phyloP scores from a whole-genome alignment of 2,797 vertebrate species.

The Myotis pilosus region DNA sequence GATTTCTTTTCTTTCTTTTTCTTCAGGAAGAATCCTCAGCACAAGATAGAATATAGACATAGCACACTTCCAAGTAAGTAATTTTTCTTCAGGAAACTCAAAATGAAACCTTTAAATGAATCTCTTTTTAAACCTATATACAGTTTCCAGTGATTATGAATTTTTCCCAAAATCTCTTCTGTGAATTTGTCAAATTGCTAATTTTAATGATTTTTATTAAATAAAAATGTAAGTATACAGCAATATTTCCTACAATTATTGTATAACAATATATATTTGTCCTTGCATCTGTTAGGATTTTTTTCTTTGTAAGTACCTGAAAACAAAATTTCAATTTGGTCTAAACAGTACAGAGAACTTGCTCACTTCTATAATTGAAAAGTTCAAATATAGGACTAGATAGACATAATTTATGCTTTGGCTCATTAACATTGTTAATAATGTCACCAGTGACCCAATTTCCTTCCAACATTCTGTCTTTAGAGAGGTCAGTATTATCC shows the following conservation, averaged over 20 bases:
- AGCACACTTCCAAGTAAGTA: slow-evolving; percentile 77
- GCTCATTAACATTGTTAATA: background rate
- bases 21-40: slow-evolving; percentile 85
- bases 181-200: slow-evolving; percentile 22
- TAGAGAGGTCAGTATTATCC: background rate
- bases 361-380: background rate
- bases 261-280: background rate
- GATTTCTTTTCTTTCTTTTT: background rate
- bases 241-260: background rate
- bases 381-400: background rate
- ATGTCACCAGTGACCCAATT: background rate
- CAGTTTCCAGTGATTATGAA: background rate
- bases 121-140: background rate
- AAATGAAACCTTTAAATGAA: background rate
- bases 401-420: background rate
- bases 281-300: background rate
- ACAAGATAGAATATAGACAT: slow-evolving; percentile 85
- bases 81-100: background rate
- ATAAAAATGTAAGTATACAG: background rate
- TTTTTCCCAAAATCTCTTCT: background rate
- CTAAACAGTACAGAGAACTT: background rate
- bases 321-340: slow-evolving; percentile 13
- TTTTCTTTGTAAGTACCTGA: background rate
- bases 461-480: background rate
- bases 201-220: slow-evolving; percentile 47